A percentile compares a stretch with the other conserved stretches of the same genome.
Conservation (phyloP, 2,113 vertebrate genomes). For the Notothenia rossii region DNA sequence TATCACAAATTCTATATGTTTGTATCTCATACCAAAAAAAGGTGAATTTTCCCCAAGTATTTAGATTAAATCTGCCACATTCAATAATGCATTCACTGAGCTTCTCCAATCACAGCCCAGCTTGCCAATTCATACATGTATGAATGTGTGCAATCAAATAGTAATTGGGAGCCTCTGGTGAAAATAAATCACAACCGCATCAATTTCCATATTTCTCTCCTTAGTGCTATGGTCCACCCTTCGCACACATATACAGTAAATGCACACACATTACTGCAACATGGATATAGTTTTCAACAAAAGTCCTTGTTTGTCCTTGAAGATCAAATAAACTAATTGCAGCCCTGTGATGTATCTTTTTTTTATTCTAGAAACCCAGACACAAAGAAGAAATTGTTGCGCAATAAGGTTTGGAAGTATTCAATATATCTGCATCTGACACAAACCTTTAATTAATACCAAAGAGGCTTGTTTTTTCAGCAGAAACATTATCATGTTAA, state of each 20-base stretch:
- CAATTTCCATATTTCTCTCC: conserved; percentile 22
- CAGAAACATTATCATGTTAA: conserved; percentile 25
- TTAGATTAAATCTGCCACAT: background rate
- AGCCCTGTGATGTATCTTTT: background rate
- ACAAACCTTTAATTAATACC: conserved; percentile 17
- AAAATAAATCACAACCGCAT: conserved; percentile 19
- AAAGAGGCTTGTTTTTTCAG: conserved; percentile 17
- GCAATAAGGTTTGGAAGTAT: background rate
- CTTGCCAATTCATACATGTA: background rate
- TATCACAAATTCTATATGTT: background rate
- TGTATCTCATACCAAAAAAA: background rate
- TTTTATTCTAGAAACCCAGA: background rate
- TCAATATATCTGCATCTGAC: conserved; percentile 14
- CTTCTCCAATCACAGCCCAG: background rate
- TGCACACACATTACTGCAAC: background rate
- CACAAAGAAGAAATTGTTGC: background rate
- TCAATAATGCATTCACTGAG: background rate
- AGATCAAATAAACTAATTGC: background rate
- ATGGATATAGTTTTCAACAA: background rate
- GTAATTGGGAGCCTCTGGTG: conserved; percentile 29
- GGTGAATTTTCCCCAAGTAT: background rate
- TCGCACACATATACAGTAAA: background rate
- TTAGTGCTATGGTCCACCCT: conserved; percentile 6
- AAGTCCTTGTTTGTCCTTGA: background rate
- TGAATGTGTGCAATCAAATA: conserved; percentile 20